phyloP scores from a whole-genome alignment of 2,797 vertebrate genomes.

The Aulostomus chinensis region DNA sequence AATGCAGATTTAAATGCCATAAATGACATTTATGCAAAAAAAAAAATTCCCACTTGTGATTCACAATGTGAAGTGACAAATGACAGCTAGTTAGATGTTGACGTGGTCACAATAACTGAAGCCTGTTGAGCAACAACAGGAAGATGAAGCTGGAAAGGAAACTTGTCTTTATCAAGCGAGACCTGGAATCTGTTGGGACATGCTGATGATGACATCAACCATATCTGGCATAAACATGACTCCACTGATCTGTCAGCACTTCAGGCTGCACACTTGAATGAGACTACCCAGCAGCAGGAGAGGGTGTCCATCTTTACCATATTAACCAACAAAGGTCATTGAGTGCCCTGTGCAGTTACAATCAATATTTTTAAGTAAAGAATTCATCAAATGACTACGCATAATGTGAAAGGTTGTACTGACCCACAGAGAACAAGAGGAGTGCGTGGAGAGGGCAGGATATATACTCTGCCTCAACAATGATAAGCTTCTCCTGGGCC shows the following conservation, averaged over 20 bases:
- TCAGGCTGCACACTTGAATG: conserved; percentile 14
- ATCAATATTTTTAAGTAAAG: too few species aligned
- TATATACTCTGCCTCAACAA: too few species aligned
- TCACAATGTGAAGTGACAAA: not conserved
- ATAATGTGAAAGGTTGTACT: too few species aligned
- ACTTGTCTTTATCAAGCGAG: conserved; percentile 15
- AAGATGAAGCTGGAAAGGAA: conserved; percentile 10
- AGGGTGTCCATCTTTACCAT: conserved; percentile 3
- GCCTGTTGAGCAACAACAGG: not conserved
- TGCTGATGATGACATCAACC: conserved; percentile 15
- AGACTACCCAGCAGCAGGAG: conserved; percentile 5
- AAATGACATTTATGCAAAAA: conserved; percentile 18
- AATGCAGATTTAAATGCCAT: too few species aligned
- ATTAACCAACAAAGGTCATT: not conserved
- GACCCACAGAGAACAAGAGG: too few species aligned
- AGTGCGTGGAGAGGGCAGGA: too few species aligned
- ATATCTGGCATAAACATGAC: conserved; percentile 27
- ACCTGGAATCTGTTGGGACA: conserved; percentile 30
- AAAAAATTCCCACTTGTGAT: too few species aligned
- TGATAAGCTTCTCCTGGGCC: too few species aligned
- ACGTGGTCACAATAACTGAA: not conserved
- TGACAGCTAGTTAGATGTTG: too few species aligned
- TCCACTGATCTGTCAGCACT: conserved; percentile 31
- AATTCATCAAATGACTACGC: too few species aligned
- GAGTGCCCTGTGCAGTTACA: conserved; percentile 2